These are phyloP conservation scores for Boleophthalmus pectinirostris DNA, from an alignment of 2,113 vertebrate species.

Conservation along the genomic window DNA sequence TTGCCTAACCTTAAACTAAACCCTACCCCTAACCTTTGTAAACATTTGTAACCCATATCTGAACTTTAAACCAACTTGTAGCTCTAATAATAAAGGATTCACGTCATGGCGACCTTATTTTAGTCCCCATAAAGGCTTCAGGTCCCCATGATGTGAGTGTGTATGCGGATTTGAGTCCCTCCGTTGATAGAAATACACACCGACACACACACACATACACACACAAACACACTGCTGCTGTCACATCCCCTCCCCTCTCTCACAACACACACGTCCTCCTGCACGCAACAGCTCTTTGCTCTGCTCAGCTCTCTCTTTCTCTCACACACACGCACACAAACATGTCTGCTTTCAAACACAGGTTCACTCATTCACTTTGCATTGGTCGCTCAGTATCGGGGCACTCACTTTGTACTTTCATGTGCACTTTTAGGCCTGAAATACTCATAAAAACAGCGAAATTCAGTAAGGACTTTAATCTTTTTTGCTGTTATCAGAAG, in stretches of 20 bases:
- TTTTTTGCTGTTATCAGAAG: neutral
- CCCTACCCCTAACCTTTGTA: neutral
- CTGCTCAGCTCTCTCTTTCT: constrained; percentile 48
- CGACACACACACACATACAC: constrained; percentile 32
- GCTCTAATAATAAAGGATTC: neutral
- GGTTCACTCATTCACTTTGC: constrained; percentile 54
- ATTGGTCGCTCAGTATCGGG: constrained; percentile 22
- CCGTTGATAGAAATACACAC: constrained; percentile 12
- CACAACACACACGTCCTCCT: constrained; percentile 44
- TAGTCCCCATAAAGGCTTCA: neutral
- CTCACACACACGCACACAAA: constrained; percentile 61
- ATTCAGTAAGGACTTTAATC: neutral
- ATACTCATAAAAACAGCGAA: neutral
- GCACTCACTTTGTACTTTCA: neutral
- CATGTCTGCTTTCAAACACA: constrained; percentile 59
- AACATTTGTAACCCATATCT: neutral
- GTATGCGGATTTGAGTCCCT: neutral
- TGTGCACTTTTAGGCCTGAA: neutral
- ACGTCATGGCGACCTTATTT: no score
- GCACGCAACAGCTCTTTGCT: constrained; percentile 15
- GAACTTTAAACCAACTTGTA: neutral
- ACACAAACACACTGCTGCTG: constrained; percentile 37
- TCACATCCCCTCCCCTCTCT: constrained; percentile 61
- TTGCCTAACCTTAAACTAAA: neutral
- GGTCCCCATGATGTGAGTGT: neutral